Evolutionary conservation across 2,888 invertebrate genomes (phyloP), one percentile per base, ranked within the genome.

Genomic region (Tolmerus cingulatus): DNA sequence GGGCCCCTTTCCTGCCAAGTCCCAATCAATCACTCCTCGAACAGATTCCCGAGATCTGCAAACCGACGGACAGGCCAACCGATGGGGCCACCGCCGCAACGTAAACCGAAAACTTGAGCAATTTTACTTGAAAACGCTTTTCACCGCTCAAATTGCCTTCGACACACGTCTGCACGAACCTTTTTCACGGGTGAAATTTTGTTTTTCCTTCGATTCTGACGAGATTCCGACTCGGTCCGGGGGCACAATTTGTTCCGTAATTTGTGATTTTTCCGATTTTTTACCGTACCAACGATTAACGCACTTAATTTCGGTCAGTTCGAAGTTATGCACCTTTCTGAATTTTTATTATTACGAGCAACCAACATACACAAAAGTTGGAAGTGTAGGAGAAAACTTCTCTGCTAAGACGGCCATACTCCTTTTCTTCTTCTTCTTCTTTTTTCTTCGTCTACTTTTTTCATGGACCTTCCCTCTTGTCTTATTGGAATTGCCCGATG

Each of bases 341-440:
- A 85, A 85, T 85, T 85, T 74, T 40, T 37, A 34, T 37, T 66
- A 84, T 84, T 66, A 46, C 66, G 23, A 84, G 46, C 74, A 85
- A 85, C 74, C 74, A 85, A 85, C 85, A 74, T 74, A 85, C 74
- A 85, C 46, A 77, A 86, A 86, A 86, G 77, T 86, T 86, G 55
- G 55, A 76, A 86, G 78, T 86, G 40, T 79, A 51, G 77, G 37
- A 87, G 87, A 87, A 81, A 88, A 88, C 88, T 88, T 82, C 87
- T 82, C 77, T 78, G 86, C 87, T 55, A 86, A 84, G 87, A 87
- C 88, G 85, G 89, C 89, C 89, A 89, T 89, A 88, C 87, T 88
- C 46, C 57, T 89, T 88, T 78, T 88, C 86, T 19, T 77, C 74
- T 81, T 77, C 74, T 81, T 86, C 86, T 86, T 88, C 88, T 87